Evolutionary conservation across 2,113 vertebrate species (phyloP), one percentile per base, ranked within the genome.

Genomic region (Xiphorhynchus elegans): DNA sequence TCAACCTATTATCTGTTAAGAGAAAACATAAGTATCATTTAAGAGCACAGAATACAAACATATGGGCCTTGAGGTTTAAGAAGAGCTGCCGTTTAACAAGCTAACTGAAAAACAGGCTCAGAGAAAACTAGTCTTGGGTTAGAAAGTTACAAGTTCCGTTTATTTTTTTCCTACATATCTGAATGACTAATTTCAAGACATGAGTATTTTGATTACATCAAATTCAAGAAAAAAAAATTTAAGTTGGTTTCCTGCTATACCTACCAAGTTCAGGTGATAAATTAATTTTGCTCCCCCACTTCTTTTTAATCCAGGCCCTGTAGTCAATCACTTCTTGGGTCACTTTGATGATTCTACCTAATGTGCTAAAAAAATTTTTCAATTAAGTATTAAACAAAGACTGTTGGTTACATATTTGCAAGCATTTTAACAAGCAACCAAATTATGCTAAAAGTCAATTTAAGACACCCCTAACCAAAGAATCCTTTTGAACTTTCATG

Each of bases 251-350:
- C 76, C 79, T 87, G 58, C 52, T 93, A 89, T 93, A 97, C 98
- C 98, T 96, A 98, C 98, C 98, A 26, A 97, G 93, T 59, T 96
- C 97, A 10, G 97, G 96, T 26, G 97, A 91, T 6, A 93, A 76
- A 58, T 93, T 97, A 89, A 91, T 81, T 93, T 97, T 98, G 97
- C 84, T 89, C 35, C 98, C 98, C 99, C 99, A 99, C 85, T 98
- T 98, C 80, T 98, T 98, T 85, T 98, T 98, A 98, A 99, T 99
- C 99, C 99, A 99, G 80, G 98, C 97, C 93, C 99, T 99, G 97
- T 99, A 99, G 89, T 99, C 99, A 16, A 99, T 99, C 94, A 99
- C 99, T 96, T 99, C 99, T 97, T 98, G 99, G 31, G 99, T 99
- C 85, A 99, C 99, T 79, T 99, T 99, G 97, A 99, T 99, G 96